phyloP scores from a whole-genome alignment of 2,113 vertebrate genomes.

The Ploceus nigricollis region DNA sequence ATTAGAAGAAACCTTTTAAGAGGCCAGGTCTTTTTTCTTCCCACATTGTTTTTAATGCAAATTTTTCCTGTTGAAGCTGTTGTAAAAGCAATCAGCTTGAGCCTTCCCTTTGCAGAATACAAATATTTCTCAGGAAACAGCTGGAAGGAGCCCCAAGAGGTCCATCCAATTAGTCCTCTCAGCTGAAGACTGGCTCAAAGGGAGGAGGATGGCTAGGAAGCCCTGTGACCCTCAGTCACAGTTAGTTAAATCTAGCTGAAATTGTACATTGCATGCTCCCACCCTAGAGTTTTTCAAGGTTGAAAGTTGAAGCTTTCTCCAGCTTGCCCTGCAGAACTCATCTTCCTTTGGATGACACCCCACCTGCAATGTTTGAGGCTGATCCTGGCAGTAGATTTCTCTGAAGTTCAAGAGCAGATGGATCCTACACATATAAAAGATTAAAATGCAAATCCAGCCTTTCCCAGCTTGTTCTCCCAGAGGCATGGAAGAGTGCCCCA shows the following conservation, averaged over 20 bases:
- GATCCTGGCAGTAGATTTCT: not conserved
- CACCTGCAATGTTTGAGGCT: not conserved
- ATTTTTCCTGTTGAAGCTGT: not conserved
- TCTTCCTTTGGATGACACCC: not conserved
- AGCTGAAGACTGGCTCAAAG: not conserved
- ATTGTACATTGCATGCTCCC: not conserved
- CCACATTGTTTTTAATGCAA: slow-evolving; percentile 3
- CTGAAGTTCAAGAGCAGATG: not conserved
- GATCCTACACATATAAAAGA: not conserved
- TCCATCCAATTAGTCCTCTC: slow-evolving; percentile 19
- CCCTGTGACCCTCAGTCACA: not conserved
- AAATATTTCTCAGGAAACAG: slow-evolving; percentile 29
- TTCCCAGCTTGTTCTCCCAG: not conserved
- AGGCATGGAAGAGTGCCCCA: not conserved
- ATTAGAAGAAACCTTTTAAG: slow-evolving; percentile 30
- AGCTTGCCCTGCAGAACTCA: not conserved
- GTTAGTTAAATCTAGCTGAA: not conserved
- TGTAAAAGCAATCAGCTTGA: slow-evolving; percentile 25
- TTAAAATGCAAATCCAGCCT: not conserved
- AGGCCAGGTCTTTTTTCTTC: not conserved
- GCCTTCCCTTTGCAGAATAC: slow-evolving; percentile 1
- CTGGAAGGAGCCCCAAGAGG: slow-evolving; percentile 14
- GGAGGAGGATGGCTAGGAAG: not conserved
- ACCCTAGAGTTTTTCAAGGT: not conserved
- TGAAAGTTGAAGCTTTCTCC: not conserved